Base-by-base conservation (phyloP, 2,797 vertebrate genomes). In the Hippoglossus hippoglossus region DNA sequence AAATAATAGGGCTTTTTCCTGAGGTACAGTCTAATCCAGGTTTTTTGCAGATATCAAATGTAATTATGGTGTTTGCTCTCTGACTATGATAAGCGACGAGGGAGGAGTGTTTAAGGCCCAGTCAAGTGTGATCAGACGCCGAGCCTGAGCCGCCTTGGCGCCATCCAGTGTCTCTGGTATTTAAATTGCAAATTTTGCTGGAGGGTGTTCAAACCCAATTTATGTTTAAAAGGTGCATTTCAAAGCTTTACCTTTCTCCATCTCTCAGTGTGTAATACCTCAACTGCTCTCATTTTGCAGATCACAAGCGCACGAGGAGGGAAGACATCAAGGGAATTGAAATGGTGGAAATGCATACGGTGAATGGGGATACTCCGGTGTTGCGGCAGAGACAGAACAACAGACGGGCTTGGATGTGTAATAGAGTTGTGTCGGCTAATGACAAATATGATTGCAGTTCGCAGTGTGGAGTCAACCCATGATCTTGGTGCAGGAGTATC, bases 1-100 rank as follows among this genome's bases (percentile, higher is more conserved):
- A 81, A 83, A 73, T 79, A 85, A 76, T 57, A 7, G 63, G 52
- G 63, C 25, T 19, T 63, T 62, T 41, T 44, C 47, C 24, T 70
- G 18, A 65, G 60, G 50, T 66, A 19, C 15, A 68, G 62, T 61
- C 67, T 41, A 49, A 64, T 67, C 55, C 36, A 25, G 4, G 12
- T 78, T 87, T 87, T 80, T 76, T 75, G 63, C 65, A 73, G 76
- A 71, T 84, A 83, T 81, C 52, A 75, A 85, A 81, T 80, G 51
- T 70, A 84, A 86, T 86, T 83, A 89, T 61, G 53, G 41, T 65
- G 34, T 74, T 80, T 69, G 77, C 56, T 69, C 46, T 67, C 58
- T 63, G 50, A 49, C 56, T 71, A 2, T 39, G 82, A 82, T 87
- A 82, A 89, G 85, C 22, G 25, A 67, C 78, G 58, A 61, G 55